Percentiles rank a stretch among this genome's conserved stretches.
These are phyloP conservation scores for Lepisosteus oculatus DNA, from an alignment of 2,113 vertebrate genomes.

Conservation along the genomic window DNA sequence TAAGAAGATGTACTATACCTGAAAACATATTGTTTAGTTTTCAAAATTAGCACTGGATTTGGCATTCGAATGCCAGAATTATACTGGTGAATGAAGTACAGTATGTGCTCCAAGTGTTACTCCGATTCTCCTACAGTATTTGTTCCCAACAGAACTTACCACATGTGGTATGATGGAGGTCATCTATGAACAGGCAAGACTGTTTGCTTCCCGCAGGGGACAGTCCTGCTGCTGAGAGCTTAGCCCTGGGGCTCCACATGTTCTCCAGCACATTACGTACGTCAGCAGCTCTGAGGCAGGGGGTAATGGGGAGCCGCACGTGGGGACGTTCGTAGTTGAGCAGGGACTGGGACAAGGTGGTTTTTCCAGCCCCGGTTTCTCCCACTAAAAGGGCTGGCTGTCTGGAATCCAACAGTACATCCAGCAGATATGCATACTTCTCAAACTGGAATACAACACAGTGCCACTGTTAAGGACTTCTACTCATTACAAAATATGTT, in stretches of 20 bases:
- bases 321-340: slow-evolving; percentile 51
- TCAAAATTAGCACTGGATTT: too few species aligned
- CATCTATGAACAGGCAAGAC: slow-evolving; percentile 67
- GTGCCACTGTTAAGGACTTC: too few species aligned
- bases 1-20: too few species aligned
- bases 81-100: too few species aligned
- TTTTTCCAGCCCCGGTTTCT: slow-evolving; percentile 72
- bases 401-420: slow-evolving; percentile 58
- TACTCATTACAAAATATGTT: too few species aligned
- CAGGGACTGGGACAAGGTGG: slow-evolving; percentile 59
- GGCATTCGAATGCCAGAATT: too few species aligned
- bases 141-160: slow-evolving; percentile 56
- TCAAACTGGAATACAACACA: slow-evolving; percentile 52
- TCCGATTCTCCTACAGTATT: too few species aligned
- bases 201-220: slow-evolving; percentile 18
- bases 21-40: too few species aligned
- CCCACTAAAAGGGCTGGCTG: slow-evolving; percentile 73
- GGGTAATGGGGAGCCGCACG: slow-evolving; percentile 44
- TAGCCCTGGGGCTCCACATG: slow-evolving; percentile 28
- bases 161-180: slow-evolving; percentile 69
- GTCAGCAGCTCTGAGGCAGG: slow-evolving; percentile 46
- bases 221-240: neutral
- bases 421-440: slow-evolving; percentile 56
- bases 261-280: slow-evolving; percentile 54
- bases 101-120: too few species aligned